Conservation (phyloP, 1,140 invertebrate genomes). For the Telenomus remus region DNA sequence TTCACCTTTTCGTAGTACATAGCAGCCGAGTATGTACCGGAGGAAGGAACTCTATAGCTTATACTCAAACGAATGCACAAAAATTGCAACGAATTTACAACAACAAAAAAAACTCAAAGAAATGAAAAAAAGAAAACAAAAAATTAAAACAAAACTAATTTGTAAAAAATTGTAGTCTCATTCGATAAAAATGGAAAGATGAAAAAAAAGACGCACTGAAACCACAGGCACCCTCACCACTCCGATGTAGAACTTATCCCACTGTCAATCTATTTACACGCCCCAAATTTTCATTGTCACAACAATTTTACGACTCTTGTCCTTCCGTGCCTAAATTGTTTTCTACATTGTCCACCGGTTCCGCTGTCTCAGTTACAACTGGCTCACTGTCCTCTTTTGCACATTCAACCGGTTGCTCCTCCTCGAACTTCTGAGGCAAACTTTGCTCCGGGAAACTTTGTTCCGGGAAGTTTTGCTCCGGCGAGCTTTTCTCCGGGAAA, state of each 20-base stretch:
- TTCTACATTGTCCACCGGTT: not conserved
- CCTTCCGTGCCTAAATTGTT: not conserved
- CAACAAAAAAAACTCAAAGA: slow-evolving; percentile 16
- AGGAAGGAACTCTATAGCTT: slow-evolving; percentile 61
- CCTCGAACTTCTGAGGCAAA: too few species aligned
- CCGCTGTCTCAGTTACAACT: slow-evolving; percentile 1
- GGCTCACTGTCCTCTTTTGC: too few species aligned
- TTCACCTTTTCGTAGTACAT: slow-evolving; percentile 72
- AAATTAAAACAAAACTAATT: not conserved
- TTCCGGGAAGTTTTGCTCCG: too few species aligned
- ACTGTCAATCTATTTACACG: slow-evolving; percentile 65
- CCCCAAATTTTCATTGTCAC: slow-evolving; percentile 53
- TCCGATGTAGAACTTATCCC: slow-evolving; percentile 49
- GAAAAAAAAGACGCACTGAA: slow-evolving; percentile 59
- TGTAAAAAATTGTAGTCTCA: not conserved
- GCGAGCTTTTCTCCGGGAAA: too few species aligned
- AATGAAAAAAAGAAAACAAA: not conserved
- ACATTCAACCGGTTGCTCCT: too few species aligned
- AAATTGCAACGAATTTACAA: slow-evolving; percentile 25
- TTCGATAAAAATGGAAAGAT: slow-evolving; percentile 7
- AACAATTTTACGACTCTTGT: slow-evolving; percentile 42
- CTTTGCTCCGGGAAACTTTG: too few species aligned
- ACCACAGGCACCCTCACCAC: slow-evolving; percentile 67
- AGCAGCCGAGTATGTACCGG: slow-evolving; percentile 59
- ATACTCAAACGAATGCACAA: slow-evolving; percentile 47